Evolutionary conservation across 2,797 vertebrate genomes (phyloP).

Genomic region (Eulemur rubriventer): DNA sequence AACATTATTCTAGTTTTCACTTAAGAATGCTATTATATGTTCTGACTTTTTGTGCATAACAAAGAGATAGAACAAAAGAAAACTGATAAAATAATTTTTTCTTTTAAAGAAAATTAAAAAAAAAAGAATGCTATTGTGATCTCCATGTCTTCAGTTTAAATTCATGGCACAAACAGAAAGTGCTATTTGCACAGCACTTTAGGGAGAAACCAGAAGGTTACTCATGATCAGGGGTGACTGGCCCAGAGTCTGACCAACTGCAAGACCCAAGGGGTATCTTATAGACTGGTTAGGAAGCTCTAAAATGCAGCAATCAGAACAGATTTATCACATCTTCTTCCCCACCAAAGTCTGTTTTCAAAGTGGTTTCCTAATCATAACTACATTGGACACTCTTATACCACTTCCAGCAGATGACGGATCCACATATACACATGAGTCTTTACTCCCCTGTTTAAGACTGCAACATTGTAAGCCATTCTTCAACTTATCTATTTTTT

Average conservation of each 20-base stretch:
- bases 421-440: not conserved
- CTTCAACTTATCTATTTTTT: constrained; percentile 65
- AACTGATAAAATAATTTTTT: too few relatives aligned
- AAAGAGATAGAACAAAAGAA: too few relatives aligned
- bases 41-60: too few relatives aligned
- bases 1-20: constrained; percentile 26
- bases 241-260: not conserved
- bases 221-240: not conserved
- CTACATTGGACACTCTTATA: not conserved
- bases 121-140: not conserved
- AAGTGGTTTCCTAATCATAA: constrained; percentile 31
- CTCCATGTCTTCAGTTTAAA: not conserved
- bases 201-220: not conserved
- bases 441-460: constrained; percentile 63
- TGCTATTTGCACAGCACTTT: not conserved
- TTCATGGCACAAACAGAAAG: not conserved
- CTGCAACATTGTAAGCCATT: constrained; percentile 54
- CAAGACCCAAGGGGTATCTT: not conserved
- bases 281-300: not conserved
- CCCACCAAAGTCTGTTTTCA: not conserved
- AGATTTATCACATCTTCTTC: not conserved
- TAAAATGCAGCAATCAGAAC: not conserved
- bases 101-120: too few relatives aligned
- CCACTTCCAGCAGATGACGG: not conserved
- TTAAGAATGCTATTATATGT: not conserved